Conservation (phyloP, 2,113 vertebrate species). For the Dicentrarchus labrax region DNA sequence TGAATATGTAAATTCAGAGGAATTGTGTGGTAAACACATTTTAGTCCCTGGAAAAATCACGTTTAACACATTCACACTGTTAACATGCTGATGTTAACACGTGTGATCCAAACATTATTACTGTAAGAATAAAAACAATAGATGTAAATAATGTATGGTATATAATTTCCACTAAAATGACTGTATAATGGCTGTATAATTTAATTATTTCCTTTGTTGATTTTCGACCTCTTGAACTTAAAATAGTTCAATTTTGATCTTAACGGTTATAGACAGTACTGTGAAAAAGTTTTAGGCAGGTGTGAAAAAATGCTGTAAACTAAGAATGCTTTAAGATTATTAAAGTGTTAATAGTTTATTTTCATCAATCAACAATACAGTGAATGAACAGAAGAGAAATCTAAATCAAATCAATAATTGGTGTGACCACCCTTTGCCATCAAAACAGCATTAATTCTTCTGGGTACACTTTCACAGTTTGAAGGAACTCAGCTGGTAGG, state of each 20-base stretch:
- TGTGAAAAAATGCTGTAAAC: no score
- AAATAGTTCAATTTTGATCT: background rate
- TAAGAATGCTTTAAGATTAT: no score
- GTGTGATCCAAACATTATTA: background rate
- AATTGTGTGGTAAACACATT: conserved; percentile 26
- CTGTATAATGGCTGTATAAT: background rate
- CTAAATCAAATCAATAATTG: no score
- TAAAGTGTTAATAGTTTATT: no score
- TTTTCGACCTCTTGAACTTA: background rate
- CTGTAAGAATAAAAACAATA: background rate
- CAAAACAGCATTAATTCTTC: no score
- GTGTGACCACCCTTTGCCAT: no score
- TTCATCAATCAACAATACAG: no score
- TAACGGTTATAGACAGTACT: no score
- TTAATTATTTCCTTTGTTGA: background rate
- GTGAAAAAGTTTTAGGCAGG: no score
- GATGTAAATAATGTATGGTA: background rate
- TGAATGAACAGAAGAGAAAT: no score
- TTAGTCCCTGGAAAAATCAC: background rate
- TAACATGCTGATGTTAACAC: conserved; percentile 6
- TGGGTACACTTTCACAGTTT: no score
- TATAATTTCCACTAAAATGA: background rate
- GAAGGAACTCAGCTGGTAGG: no score
- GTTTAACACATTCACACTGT: background rate
- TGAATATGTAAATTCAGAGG: conserved; percentile 62